Evolutionary conservation across 2,888 invertebrate species (phyloP), one percentile per base, ranked within the genome.

Genomic region (Ormyrus nitidulus): DNA sequence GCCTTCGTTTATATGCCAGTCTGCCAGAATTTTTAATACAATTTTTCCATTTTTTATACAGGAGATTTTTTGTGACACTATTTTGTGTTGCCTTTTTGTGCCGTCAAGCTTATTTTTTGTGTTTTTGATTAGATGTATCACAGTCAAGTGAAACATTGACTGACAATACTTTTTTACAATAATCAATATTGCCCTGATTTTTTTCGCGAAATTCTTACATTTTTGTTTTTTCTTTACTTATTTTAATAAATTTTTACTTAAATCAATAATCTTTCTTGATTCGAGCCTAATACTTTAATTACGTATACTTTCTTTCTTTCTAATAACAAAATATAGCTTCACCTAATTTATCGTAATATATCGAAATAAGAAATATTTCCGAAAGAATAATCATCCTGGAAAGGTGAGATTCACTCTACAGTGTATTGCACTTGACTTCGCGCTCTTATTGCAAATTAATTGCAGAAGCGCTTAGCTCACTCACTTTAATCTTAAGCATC

Each of bases 371-470:
- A 72, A 61, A 77, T 62, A 62, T 66, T 68, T 56, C 59, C 71
- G 83, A 83, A 82, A 81, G 80, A 84, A 83, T 80, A 84, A 83
- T 76, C 82, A 81, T 82, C 83, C 75, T 81, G 72, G 85, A 83
- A 88, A 89, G 89, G 89, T 89, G 89, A 89, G 89, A 87, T 86
- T 85, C 84, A 85, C 86, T 86, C 86, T 82, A 81, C 85, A 84
- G 54, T 83, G 82, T 84, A 84, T 84, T 82, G 83, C 83, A 85
- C 80, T 84, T 86, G 83, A 83, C 83, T 84, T 83, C 85, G 85
- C 84, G 83, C 86, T 81, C 84, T 82, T 85, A 59, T 79, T 73
- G 56, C 58, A 69, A 68, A 78, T 81, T 83, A 85, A 87, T 87
- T 74, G 85, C 87, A 86, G 80, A 86, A 85, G 83, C 85, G 89